Percentiles rank a stretch among this genome's conserved stretches.
Evolutionary conservation across 2,113 vertebrate genomes (phyloP).

Genomic region (Pygoscelis adeliae): DNA sequence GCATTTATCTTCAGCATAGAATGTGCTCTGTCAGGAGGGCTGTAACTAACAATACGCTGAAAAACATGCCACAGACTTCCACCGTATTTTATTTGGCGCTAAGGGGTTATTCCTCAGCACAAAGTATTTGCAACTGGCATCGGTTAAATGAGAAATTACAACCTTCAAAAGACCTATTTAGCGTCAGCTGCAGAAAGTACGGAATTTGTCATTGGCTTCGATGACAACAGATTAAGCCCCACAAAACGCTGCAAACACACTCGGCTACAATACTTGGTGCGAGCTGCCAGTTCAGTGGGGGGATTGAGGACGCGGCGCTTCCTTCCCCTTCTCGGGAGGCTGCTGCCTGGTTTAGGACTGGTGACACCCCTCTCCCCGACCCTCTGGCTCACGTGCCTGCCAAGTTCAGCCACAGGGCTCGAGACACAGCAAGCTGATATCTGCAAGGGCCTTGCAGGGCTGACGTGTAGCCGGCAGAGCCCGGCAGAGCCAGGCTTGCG

Average conservation of each 20-base stretch:
- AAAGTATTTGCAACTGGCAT: conserved; percentile 77
- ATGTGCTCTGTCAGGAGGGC: conserved; percentile 77
- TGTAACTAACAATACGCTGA: conserved; percentile 75
- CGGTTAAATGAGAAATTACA: conserved; percentile 76
- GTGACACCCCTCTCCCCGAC: not conserved
- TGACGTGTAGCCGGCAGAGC: not conserved
- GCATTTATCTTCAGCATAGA: conserved; percentile 77
- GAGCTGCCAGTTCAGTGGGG: not conserved
- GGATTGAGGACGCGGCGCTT: not conserved
- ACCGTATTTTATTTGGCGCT: conserved; percentile 78
- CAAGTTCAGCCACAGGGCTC: not conserved
- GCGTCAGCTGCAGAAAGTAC: conserved; percentile 70
- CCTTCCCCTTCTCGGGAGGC: not conserved
- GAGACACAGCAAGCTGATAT: not conserved
- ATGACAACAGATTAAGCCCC: conserved; percentile 68
- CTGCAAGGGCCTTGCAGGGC: not conserved
- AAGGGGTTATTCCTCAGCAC: conserved; percentile 74
- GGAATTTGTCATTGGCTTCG: conserved; percentile 64
- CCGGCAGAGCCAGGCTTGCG: not conserved
- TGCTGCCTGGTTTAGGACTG: not conserved
- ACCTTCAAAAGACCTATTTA: conserved; percentile 76
- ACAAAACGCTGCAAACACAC: not conserved
- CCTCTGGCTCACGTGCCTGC: not conserved
- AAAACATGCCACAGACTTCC: conserved; percentile 76
- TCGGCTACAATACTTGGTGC: not conserved